Conservation (phyloP, 2,888 invertebrate species). For the Hoplodrina blanda region DNA sequence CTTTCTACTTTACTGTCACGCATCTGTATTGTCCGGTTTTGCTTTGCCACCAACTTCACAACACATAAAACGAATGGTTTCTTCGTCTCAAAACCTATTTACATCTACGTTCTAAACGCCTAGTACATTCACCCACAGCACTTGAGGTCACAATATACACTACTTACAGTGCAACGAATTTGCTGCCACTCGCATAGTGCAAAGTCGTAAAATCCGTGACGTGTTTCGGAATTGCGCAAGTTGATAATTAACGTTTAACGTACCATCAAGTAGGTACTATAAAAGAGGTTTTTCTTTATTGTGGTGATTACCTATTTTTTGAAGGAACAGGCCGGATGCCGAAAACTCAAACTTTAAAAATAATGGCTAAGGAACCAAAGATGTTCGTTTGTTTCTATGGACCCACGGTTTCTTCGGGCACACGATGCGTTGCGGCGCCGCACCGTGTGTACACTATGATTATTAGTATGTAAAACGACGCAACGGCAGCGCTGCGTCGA, state of each 20-base stretch:
- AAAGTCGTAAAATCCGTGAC: constrained; percentile 44
- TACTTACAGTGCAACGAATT: constrained; percentile 31
- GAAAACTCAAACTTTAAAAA: background rate
- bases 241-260: constrained; percentile 21
- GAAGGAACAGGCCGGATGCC: background rate
- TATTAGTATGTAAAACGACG: no score
- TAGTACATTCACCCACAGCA: constrained; percentile 37
- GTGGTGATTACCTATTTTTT: background rate
- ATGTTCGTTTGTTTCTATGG: no score
- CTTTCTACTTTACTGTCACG: background rate
- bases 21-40: background rate
- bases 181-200: constrained; percentile 16
- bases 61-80: constrained; percentile 3
- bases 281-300: background rate
- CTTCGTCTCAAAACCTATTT: background rate
- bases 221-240: constrained; percentile 44
- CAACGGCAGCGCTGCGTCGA: no score
- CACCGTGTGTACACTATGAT: no score
- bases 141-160: constrained; percentile 37
- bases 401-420: no score
- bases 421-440: no score
- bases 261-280: background rate
- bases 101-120: constrained; percentile 20
- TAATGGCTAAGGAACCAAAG: no score
- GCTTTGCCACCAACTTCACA: background rate